Conservation (phyloP, 2,113 vertebrate genomes). For the Oceanites oceanicus region DNA sequence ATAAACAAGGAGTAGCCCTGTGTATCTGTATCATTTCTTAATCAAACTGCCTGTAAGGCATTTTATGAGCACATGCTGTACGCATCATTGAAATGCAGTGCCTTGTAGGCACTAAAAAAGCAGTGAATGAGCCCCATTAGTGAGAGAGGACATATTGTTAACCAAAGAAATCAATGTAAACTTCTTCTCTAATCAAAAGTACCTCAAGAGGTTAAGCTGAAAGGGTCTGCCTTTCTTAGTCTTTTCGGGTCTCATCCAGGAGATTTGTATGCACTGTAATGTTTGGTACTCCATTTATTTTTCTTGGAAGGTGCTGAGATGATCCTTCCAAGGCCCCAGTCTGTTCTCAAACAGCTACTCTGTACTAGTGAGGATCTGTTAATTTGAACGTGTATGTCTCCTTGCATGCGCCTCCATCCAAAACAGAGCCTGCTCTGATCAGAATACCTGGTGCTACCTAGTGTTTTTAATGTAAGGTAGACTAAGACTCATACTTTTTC, state of each 20-base stretch:
- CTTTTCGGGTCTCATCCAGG: neutral
- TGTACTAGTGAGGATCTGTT: neutral
- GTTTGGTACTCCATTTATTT: neutral
- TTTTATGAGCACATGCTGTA: neutral
- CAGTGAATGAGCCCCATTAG: neutral
- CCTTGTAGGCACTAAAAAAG: neutral
- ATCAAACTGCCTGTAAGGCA: neutral
- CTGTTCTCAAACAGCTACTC: neutral
- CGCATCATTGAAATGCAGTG: neutral
- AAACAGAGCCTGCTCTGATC: neutral
- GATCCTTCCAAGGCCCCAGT: neutral
- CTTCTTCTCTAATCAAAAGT: neutral
- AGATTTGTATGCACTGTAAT: neutral
- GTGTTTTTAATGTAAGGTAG: neutral
- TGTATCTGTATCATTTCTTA: neutral
- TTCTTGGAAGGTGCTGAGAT: neutral
- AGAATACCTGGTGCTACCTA: neutral
- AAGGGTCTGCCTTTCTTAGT: neutral
- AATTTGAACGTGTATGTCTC: accelerated
- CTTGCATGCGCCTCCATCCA: neutral
- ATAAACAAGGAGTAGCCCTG: neutral
- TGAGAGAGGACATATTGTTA: neutral
- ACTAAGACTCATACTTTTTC: neutral
- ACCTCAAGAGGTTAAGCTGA: neutral
- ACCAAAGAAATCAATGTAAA: neutral